Percentiles rank a stretch among this genome's conserved stretches.
Evolutionary conservation across 2,888 invertebrate species (phyloP).

Genomic region (Pristionchus entomophagus): DNA sequence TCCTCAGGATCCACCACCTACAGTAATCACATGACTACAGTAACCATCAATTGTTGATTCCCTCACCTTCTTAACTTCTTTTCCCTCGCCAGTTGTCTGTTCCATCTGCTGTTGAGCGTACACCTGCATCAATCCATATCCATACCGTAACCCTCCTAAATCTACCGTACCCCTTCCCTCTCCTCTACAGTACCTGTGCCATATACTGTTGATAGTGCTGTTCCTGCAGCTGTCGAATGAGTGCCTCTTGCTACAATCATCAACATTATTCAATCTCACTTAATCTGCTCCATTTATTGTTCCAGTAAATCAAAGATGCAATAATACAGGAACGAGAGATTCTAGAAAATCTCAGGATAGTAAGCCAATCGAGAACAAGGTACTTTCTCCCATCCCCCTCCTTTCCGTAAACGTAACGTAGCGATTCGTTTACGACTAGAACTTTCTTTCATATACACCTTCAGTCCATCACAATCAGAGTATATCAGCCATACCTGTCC

Average conservation of each 20-base stretch:
- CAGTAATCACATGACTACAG: neutral
- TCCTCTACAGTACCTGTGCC: slow-evolving; percentile 85
- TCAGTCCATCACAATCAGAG: too few species aligned
- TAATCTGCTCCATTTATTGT: neutral
- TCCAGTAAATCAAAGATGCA: neutral
- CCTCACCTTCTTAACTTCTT: slow-evolving; percentile 31
- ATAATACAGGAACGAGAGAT: neutral
- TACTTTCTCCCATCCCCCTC: slow-evolving; percentile 24
- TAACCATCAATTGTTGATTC: neutral
- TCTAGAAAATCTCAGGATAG: neutral
- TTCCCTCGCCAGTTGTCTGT: slow-evolving; percentile 62
- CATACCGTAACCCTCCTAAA: slow-evolving; percentile 51
- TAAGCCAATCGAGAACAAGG: neutral
- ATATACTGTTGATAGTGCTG: slow-evolving; percentile 99
- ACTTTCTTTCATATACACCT: too few species aligned
- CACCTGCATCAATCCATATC: slow-evolving; percentile 55
- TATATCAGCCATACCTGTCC: too few species aligned
- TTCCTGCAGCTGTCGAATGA: slow-evolving; percentile 95
- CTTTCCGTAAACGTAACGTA: too few species aligned
- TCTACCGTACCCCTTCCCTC: slow-evolving; percentile 9
- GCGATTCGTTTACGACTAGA: too few species aligned
- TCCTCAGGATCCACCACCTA: slow-evolving; percentile 47
- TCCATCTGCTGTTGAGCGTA: slow-evolving; percentile 79
- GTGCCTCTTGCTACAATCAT: slow-evolving; percentile 86
- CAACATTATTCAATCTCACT: neutral